Conservation (phyloP, 1,140 invertebrate genomes). For the Drosophila simulans region DNA sequence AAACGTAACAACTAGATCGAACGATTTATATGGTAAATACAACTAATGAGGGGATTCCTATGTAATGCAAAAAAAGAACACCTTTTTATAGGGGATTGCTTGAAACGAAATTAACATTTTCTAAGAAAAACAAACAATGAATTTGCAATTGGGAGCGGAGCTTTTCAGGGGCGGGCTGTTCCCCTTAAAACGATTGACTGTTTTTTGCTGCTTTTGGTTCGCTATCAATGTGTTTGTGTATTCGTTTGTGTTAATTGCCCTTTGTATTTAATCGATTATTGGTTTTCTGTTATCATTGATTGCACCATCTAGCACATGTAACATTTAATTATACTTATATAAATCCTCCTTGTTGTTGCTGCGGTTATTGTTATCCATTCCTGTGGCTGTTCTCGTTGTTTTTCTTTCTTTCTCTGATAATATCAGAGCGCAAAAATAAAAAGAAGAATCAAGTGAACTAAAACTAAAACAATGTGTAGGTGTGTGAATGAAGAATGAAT, state of each 20-base stretch:
- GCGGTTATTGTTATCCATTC: conserved; percentile 47
- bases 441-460: conserved; percentile 41
- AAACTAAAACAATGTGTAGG: conserved; percentile 25
- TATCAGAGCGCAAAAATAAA: conserved; percentile 25
- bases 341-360: conserved; percentile 19
- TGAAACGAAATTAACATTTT: conserved; percentile 11
- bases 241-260: conserved; percentile 5
- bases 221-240: conserved; percentile 9
- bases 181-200: conserved; percentile 24
- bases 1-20: conserved; percentile 28
- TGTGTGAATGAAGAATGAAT: conserved; percentile 12
- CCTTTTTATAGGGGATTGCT: neutral
- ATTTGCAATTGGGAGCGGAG: conserved; percentile 23
- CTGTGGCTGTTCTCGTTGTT: conserved; percentile 21
- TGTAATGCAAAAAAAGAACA: neutral
- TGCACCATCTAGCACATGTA: conserved; percentile 64
- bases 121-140: conserved; percentile 5
- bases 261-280: conserved; percentile 47
- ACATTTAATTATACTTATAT: conserved; percentile 61
- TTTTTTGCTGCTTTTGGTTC: conserved; percentile 27
- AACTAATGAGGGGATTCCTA: conserved; percentile 25
- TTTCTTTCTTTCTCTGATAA: conserved; percentile 28
- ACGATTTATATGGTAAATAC: conserved; percentile 13
- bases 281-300: conserved; percentile 33
- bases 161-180: conserved; percentile 8